Evolutionary conservation across 2,113 vertebrate species (phyloP).

Genomic region (Carollia perspicillata): DNA sequence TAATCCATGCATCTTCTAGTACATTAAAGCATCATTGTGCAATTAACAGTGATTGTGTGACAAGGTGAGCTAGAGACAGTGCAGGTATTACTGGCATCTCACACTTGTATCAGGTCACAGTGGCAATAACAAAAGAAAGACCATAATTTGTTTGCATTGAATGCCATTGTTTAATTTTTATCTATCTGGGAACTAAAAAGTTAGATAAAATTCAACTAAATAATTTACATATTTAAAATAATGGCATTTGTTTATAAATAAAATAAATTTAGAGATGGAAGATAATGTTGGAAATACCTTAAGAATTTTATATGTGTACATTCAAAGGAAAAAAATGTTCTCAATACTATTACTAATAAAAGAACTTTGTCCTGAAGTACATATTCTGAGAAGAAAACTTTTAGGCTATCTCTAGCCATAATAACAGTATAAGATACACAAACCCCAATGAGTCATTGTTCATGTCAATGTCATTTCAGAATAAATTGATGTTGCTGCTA

Average conservation of each 20-base stretch:
- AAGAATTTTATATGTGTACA: background rate
- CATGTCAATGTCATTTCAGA: conserved; percentile 28
- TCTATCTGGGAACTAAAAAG: background rate
- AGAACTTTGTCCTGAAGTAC: background rate
- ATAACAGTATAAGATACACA: conserved; percentile 24
- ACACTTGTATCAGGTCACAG: background rate
- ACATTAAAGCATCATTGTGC: background rate
- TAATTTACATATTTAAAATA: background rate
- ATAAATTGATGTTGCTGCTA: conserved; percentile 45
- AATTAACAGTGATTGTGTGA: background rate
- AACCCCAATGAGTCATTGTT: background rate
- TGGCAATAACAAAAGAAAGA: background rate
- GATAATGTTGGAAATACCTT: background rate
- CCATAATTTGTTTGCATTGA: background rate
- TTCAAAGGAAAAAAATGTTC: background rate
- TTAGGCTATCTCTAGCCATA: background rate
- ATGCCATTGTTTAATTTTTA: background rate
- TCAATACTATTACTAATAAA: background rate
- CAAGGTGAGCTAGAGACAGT: background rate
- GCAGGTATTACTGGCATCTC: background rate
- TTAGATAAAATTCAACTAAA: background rate
- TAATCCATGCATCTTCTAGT: background rate
- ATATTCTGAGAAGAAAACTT: background rate
- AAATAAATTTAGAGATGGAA: background rate
- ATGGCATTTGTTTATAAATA: background rate